Evolutionary conservation across 1,140 invertebrate species (phyloP).

Genomic region (Aphaenogaster rudis): DNA sequence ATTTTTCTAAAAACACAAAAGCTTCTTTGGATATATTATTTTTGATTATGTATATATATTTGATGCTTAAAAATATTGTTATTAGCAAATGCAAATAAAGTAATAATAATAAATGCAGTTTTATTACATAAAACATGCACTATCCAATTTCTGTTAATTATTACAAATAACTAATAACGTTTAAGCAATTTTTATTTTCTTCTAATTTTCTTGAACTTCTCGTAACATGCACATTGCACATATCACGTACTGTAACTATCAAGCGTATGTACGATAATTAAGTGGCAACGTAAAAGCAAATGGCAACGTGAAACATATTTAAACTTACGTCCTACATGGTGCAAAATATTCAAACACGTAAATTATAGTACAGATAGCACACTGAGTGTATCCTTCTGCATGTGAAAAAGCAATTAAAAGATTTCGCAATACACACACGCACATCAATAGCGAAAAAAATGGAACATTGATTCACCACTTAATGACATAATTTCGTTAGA

Average conservation of each 20-base stretch:
- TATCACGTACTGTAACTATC: not conserved
- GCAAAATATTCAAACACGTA: slow-evolving; percentile 16
- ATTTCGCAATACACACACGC: not conserved
- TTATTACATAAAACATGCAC: not conserved
- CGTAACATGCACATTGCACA: not conserved
- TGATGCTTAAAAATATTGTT: not conserved
- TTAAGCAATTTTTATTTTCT: not conserved
- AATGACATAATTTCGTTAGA: slow-evolving; percentile 20
- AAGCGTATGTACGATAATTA: slow-evolving; percentile 26
- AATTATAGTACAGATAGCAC: not conserved
- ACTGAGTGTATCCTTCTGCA: not conserved
- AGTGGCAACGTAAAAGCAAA: not conserved
- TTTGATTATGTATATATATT: not conserved
- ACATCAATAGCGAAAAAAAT: slow-evolving; percentile 9
- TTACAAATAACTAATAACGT: not conserved
- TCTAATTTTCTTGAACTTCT: not conserved
- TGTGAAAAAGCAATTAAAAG: slow-evolving; percentile 45
- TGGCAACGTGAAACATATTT: slow-evolving; percentile 13
- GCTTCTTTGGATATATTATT: not conserved
- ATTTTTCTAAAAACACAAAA: not conserved
- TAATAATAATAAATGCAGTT: not conserved
- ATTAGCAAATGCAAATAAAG: not conserved
- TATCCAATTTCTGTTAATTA: not conserved
- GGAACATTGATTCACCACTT: not conserved
- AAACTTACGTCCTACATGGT: not conserved